Conservation (phyloP, 2,797 vertebrate species). For the Hoplostethus atlanticus region DNA sequence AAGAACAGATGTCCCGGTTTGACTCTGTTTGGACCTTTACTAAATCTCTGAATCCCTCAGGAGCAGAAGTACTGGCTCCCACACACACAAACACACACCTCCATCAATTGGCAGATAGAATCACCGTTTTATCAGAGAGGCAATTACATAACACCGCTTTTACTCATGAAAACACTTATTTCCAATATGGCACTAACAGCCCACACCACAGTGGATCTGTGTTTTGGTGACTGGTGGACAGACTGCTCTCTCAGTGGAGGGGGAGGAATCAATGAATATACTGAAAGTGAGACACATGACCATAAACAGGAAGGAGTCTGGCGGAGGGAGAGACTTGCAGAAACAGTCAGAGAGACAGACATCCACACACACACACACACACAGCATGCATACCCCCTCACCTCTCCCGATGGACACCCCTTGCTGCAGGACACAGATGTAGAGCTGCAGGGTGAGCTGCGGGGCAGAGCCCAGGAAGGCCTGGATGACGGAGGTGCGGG, state of each 20-base stretch:
- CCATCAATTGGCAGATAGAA: slow-evolving; percentile 41
- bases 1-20: slow-evolving; percentile 51
- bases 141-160: slow-evolving; percentile 69
- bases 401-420: slow-evolving; percentile 89
- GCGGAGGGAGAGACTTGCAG: background rate
- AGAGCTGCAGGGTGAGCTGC: slow-evolving; percentile 96
- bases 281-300: background rate
- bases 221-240: slow-evolving; percentile 6
- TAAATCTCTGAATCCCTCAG: slow-evolving; percentile 40
- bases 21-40: slow-evolving; percentile 36
- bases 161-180: slow-evolving; percentile 70
- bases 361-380: slow-evolving; percentile 2
- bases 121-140: slow-evolving; percentile 40
- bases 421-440: slow-evolving; percentile 93
- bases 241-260: slow-evolving; percentile 6
- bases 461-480: slow-evolving; percentile 98
- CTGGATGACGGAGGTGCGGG: slow-evolving; percentile 95
- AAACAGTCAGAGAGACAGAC: background rate
- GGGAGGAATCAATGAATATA: slow-evolving; percentile 1
- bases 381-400: slow-evolving; percentile 74
- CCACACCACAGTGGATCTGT: slow-evolving; percentile 43
- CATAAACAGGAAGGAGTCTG: background rate
- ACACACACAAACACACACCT: slow-evolving; percentile 12
- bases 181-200: slow-evolving; percentile 65
- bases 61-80: slow-evolving; percentile 24